phyloP scores from a whole-genome alignment of 1,140 invertebrate genomes.

The Agrypnia vestita region DNA sequence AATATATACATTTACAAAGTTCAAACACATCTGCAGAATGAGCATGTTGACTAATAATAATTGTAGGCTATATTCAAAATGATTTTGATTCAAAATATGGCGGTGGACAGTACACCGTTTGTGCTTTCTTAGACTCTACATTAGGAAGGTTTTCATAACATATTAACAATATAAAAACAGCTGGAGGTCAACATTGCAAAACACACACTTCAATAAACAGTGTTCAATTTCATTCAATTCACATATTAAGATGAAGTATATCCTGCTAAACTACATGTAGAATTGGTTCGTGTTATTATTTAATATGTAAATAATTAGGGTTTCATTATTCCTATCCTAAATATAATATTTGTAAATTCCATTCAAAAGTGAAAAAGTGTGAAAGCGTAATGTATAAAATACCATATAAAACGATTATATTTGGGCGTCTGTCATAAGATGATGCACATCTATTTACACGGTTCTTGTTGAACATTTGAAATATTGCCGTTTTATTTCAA shows the following conservation, averaged over 20 bases:
- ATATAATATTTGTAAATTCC: conserved; percentile 41
- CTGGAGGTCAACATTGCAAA: conserved; percentile 41
- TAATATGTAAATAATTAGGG: conserved; percentile 19
- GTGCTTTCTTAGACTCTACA: conserved; percentile 48
- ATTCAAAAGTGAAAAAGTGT: conserved; percentile 54
- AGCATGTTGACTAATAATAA: background rate
- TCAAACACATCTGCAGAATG: background rate
- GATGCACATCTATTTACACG: too few relatives aligned
- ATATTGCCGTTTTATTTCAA: too few relatives aligned
- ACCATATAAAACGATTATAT: conserved; percentile 22
- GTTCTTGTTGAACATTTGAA: too few relatives aligned
- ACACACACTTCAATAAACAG: conserved; percentile 49
- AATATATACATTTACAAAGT: too few relatives aligned
- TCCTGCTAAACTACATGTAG: conserved; percentile 29
- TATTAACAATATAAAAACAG: conserved; percentile 52
- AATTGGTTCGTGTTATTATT: conserved; percentile 49
- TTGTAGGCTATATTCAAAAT: conserved; percentile 5
- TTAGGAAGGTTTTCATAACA: conserved; percentile 46
- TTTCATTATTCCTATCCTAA: conserved; percentile 30
- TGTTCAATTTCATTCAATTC: conserved; percentile 35
- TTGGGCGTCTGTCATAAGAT: too few relatives aligned
- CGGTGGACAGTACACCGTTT: conserved; percentile 42
- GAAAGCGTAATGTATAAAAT: conserved; percentile 52
- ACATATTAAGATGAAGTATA: conserved; percentile 27
- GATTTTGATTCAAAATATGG: conserved; percentile 27